A percentile compares a stretch with the other conserved stretches of the same genome.
These are phyloP conservation scores for Antechinus stuartii DNA, from an alignment of 2,113 vertebrate species.

Conservation along the genomic window DNA sequence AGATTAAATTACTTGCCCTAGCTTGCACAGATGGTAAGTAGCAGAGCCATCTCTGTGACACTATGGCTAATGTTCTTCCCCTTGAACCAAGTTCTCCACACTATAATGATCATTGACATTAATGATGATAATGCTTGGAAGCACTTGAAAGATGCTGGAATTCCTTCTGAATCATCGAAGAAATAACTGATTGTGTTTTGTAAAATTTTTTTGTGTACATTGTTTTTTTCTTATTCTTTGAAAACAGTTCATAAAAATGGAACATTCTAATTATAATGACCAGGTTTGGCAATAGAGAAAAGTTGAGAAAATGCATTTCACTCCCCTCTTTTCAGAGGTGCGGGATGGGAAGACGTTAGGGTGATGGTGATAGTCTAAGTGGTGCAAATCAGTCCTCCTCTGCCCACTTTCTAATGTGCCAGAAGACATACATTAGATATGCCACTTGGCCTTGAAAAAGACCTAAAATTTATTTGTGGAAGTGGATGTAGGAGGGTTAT, in stretches of 20 bases:
- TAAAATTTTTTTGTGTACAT: background rate
- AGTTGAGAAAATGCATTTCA: background rate
- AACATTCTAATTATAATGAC: background rate
- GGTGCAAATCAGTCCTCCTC: background rate
- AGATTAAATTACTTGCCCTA: background rate
- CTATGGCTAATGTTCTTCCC: background rate
- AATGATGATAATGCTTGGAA: background rate
- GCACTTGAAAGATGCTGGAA: background rate
- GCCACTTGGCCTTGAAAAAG: background rate
- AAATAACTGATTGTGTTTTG: background rate
- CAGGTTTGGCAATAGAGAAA: background rate
- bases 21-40: background rate
- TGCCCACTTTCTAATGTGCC: background rate
- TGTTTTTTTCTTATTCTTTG: background rate
- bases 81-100: background rate
- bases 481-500: background rate
- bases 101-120: background rate
- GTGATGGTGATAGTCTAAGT: background rate
- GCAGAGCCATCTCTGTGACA: background rate
- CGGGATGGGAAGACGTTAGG: background rate
- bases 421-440: background rate
- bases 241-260: background rate
- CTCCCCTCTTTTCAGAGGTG: background rate
- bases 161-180: background rate
- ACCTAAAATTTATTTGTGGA: background rate